Conservation (phyloP, 2,888 invertebrate genomes). For the Petrophora chlorosata region DNA sequence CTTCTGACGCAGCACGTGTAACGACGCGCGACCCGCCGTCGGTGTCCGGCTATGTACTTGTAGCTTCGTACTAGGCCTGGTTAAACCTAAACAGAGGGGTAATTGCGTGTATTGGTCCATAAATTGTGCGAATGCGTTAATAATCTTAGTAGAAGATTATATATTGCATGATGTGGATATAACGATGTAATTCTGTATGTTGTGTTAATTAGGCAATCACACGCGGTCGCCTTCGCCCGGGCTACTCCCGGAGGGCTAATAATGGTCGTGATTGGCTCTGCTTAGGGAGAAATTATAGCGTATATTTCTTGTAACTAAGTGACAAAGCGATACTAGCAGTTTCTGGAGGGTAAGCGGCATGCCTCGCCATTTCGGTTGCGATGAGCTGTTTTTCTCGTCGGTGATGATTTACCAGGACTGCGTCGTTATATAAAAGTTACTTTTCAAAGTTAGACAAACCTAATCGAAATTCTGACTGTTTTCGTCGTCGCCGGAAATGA, state of each 20-base stretch:
- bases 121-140: constrained; percentile 16
- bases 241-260: not conserved
- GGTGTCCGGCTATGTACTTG: too few relatives aligned
- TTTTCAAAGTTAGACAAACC: not conserved
- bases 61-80: too few relatives aligned
- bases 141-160: constrained; percentile 17
- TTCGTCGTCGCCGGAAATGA: constrained; percentile 22
- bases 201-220: not conserved
- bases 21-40: too few relatives aligned
- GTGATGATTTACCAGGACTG: too few relatives aligned
- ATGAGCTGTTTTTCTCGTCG: not conserved
- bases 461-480: not conserved
- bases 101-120: constrained; percentile 13
- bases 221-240: not conserved
- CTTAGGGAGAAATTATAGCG: too few relatives aligned
- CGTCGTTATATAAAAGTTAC: not conserved
- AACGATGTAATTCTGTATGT: not conserved
- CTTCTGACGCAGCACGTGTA: too few relatives aligned
- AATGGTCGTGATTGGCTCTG: too few relatives aligned
- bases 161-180: constrained; percentile 1
- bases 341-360: too few relatives aligned
- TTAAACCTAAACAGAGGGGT: constrained; percentile 9
- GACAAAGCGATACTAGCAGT: too few relatives aligned
- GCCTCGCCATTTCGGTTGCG: too few relatives aligned
- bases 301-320: too few relatives aligned